Evolutionary conservation across 1,140 invertebrate genomes (phyloP), one percentile per base, ranked within the genome.

Genomic region (Brachionus calyciflorus): DNA sequence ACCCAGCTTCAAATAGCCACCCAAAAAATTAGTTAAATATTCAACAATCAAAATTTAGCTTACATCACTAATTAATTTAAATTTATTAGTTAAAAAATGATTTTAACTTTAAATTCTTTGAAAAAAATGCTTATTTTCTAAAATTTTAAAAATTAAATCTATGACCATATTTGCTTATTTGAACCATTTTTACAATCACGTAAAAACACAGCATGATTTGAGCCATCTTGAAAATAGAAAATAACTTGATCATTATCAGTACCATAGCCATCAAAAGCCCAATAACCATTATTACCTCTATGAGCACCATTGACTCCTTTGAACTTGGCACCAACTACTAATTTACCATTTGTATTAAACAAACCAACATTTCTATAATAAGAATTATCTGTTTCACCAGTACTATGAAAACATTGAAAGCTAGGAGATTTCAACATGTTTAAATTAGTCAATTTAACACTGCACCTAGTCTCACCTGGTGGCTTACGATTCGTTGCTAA

Each of bases 281-380:
- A 55, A 55, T 55, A 55, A 28, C 53, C 53, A 55, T 55, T 55
- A 55, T 33, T 55, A 9, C 53, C 53, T 55, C 53, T 55, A 12
- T 55, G 53, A 12, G 53, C 53, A 2, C 53, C 53, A 30, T 55
- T 55, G 7, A 55, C 17, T 1, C 53, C 53, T 55, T 21, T 55
- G 33, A 14, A 55, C 7, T 55, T 55, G 7, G 53, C 53, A 55
- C 24, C 28, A 14, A 55, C 24, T 0, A 55, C 53, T n/a, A 55
- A 55, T 55, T 55, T 55, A 14, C 33, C 24, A 17, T 55, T 55
- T 28, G 53, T 55, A 55, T 55, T 55, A 28, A 55, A 55, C 3
- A 55, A 28, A 17, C 53, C 53, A 55, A 55, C 53, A 55, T 55
- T 55, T 55, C 53, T 55, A 14, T 55, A 55, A 55, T 55, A 55